A percentile compares a stretch with the other conserved stretches of the same genome.
Evolutionary conservation across 2,888 invertebrate species (phyloP).

Genomic region (Trisateles emortualis): DNA sequence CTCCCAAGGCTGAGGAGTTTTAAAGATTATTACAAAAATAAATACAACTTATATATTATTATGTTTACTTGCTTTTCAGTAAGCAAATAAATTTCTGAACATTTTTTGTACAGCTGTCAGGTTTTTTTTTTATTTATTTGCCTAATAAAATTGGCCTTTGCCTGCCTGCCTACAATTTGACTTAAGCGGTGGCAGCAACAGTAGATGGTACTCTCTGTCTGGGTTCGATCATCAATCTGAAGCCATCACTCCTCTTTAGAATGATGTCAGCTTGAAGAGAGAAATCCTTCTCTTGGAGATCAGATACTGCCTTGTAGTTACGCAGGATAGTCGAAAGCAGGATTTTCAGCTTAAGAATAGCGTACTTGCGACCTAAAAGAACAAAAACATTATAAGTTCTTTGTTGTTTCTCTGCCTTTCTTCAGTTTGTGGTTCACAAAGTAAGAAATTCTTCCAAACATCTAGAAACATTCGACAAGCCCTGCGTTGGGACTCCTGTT

Average conservation of each 20-base stretch:
- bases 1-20: too few species aligned
- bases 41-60: too few species aligned
- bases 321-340: slow-evolving; percentile 91
- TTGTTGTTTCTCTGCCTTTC: too few species aligned
- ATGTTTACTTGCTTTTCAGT: too few species aligned
- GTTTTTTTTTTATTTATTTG: background rate
- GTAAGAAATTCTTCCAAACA: too few species aligned
- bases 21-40: too few species aligned
- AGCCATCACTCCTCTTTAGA: slow-evolving; percentile 91
- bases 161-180: background rate
- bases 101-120: too few species aligned
- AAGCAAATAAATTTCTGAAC: too few species aligned
- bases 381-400: too few species aligned
- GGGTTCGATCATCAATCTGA: slow-evolving; percentile 89
- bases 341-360: slow-evolving; percentile 92
- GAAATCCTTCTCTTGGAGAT: slow-evolving; percentile 89
- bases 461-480: too few species aligned
- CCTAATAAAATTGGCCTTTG: background rate
- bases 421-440: too few species aligned
- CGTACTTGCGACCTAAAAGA: slow-evolving; percentile 90
- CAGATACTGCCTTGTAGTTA: slow-evolving; percentile 89
- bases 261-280: slow-evolving; percentile 91
- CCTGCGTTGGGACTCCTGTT: too few species aligned
- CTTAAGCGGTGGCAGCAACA: slow-evolving; percentile 24
- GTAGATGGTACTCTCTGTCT: slow-evolving; percentile 70